Base-by-base conservation (phyloP, 2,888 invertebrate genomes). In the Oxycera nigricornis region DNA sequence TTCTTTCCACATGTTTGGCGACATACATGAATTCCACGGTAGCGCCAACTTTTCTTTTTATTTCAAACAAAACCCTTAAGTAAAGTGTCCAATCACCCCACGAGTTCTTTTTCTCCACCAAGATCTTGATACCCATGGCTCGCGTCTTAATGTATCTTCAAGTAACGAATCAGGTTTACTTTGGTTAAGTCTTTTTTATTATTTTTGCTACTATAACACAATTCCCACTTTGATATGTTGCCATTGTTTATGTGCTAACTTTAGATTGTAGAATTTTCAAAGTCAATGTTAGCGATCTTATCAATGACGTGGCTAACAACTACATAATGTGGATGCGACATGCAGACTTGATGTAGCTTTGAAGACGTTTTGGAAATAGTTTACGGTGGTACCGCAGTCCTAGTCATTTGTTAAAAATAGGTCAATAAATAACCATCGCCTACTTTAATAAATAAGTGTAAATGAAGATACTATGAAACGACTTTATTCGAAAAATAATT, bases 261-360 rank as follows among this genome's bases (percentile, higher is more conserved):
- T 28, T 72, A 26, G 35, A 57, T 35, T 57, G 72, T 41, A 59
- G 72, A 59, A n/a, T 57, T 72, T 76, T 76, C 76, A 76, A 78
- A 78, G 78, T 78, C 79, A 78, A 78, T 79, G 79, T 79, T 76
- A n/a, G 76, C 67, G 79, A 78, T 78, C 78, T 79, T 78, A 79
- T 79, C 79, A 77, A 77, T 77, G 70, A 70, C 55, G 31, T 70
- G 70, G 17, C 55, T 70, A 77, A 78, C 70, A 70, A 70, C 70
- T 70, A 70, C 65, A 65, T 65, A 65, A 65, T 22, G 65, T 35
- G 39, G 22, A 41, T 39, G 39, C 41, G 65, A 65, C 41, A 65
- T 65, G 39, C 9, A 39, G 17, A 22, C 41, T 20, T 61, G 61
- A 61, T 17, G 24, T 55, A 20, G 52, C n/a, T n/a, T n/a, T n/a